Percentiles rank a stretch among this genome's conserved stretches.
phyloP scores from a whole-genome alignment of 53 echinoderm and acorn worm species.

The Echinometra lucunter region DNA sequence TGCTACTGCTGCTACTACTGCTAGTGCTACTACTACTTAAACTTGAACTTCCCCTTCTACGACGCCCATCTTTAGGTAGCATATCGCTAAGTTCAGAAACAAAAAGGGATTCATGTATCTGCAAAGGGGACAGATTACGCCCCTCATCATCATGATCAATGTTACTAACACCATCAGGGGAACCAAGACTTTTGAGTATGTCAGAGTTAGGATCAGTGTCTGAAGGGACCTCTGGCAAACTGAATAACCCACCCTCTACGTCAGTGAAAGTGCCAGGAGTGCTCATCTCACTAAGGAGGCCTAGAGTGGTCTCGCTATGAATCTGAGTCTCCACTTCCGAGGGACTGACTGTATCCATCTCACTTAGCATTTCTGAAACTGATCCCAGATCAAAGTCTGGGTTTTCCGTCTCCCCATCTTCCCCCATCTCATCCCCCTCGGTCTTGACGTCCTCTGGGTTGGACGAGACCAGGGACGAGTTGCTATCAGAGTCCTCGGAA shows the following conservation, averaged over 20 bases:
- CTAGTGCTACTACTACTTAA: slow-evolving; percentile 68
- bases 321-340: slow-evolving; percentile 60
- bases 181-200: slow-evolving; percentile 55
- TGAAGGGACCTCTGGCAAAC: slow-evolving; percentile 55
- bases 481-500: slow-evolving; percentile 54
- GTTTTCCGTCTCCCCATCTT: slow-evolving; percentile 73
- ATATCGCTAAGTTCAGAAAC: slow-evolving; percentile 18
- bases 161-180: slow-evolving; percentile 58
- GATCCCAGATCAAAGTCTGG: slow-evolving; percentile 63
- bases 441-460: slow-evolving; percentile 56
- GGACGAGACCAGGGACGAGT: slow-evolving; percentile 59
- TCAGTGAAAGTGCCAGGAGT: slow-evolving; percentile 67
- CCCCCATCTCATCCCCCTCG: slow-evolving; percentile 69
- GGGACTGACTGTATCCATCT: slow-evolving; percentile 68
- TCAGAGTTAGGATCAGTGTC: slow-evolving; percentile 68
- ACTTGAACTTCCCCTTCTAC: slow-evolving; percentile 15
- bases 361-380: slow-evolving; percentile 70
- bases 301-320: slow-evolving; percentile 59
- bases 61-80: background rate
- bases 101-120: slow-evolving; percentile 20
- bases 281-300: slow-evolving; percentile 61
- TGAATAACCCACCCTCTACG: slow-evolving; percentile 41
- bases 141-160: slow-evolving; percentile 35
- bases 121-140: slow-evolving; percentile 1
- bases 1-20: slow-evolving; percentile 64